Conservation (phyloP, 2,888 invertebrate genomes). For the Ethmia dodecea region DNA sequence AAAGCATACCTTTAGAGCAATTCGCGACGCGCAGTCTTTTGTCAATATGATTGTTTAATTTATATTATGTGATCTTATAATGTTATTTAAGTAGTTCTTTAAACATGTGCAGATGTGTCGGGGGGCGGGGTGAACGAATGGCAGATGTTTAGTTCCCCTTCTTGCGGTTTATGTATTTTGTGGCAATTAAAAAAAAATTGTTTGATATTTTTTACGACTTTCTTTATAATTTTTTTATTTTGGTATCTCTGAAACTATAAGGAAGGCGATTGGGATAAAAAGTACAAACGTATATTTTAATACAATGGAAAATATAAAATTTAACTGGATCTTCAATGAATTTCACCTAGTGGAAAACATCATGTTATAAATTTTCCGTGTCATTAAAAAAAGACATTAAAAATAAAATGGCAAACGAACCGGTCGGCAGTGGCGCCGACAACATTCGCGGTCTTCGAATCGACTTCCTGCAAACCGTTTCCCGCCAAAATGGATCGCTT, state of each 20-base stretch:
- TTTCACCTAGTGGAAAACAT: no score
- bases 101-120: constrained; percentile 64
- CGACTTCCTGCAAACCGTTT: constrained; percentile 72
- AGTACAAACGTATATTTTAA: no score
- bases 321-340: constrained; percentile 8
- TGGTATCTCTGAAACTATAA: no score
- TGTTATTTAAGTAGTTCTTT: constrained; percentile 69
- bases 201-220: no score
- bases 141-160: constrained; percentile 51
- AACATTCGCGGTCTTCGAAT: constrained; percentile 72
- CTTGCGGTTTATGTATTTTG: constrained; percentile 44
- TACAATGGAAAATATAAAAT: constrained; percentile 6
- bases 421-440: constrained; percentile 54
- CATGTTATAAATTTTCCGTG: no score
- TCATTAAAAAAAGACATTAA: no score
- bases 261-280: no score
- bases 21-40: constrained; percentile 67
- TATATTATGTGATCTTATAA: constrained; percentile 74
- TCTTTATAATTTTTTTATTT: no score
- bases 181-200: no score
- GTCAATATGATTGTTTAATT: constrained; percentile 71
- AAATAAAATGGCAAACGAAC: constrained; percentile 32
- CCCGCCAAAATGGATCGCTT: constrained; percentile 76
- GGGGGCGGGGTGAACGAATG: constrained; percentile 43
- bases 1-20: constrained; percentile 33